Percentiles rank a stretch among this genome's conserved stretches.
phyloP scores from a whole-genome alignment of 2,113 vertebrate genomes.

The Loxodonta africana region DNA sequence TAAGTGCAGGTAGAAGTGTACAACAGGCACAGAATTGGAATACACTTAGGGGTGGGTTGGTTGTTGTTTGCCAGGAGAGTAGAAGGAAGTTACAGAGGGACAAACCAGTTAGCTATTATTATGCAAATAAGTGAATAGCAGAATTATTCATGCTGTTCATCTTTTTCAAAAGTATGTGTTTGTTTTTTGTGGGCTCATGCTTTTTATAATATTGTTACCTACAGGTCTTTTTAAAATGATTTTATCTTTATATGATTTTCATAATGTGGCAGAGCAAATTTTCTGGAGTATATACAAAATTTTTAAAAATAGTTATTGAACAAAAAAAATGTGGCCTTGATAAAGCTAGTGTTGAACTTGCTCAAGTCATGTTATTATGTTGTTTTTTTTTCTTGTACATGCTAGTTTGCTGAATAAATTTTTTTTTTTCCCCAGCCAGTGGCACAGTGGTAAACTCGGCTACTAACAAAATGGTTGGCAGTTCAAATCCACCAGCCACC shows the following conservation, averaged over 20 bases:
- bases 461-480: too few relatives aligned
- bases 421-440: neutral
- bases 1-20: neutral
- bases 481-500: too few relatives aligned
- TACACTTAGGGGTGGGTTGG: neutral
- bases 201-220: neutral
- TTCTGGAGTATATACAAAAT: neutral
- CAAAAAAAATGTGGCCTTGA: neutral
- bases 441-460: too few relatives aligned
- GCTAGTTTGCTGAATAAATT: neutral
- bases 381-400: neutral
- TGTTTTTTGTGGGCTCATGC: neutral
- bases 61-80: neutral
- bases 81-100: neutral
- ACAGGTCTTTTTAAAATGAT: neutral
- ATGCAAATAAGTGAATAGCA: neutral
- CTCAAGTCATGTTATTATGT: neutral
- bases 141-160: neutral
- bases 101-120: neutral
- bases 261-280: neutral
- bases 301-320: neutral
- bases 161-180: neutral
- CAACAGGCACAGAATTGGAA: neutral
- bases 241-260: neutral
- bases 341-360: neutral